Conservation (phyloP, 2,797 vertebrate species). For the Microctenopoma lineatum region DNA sequence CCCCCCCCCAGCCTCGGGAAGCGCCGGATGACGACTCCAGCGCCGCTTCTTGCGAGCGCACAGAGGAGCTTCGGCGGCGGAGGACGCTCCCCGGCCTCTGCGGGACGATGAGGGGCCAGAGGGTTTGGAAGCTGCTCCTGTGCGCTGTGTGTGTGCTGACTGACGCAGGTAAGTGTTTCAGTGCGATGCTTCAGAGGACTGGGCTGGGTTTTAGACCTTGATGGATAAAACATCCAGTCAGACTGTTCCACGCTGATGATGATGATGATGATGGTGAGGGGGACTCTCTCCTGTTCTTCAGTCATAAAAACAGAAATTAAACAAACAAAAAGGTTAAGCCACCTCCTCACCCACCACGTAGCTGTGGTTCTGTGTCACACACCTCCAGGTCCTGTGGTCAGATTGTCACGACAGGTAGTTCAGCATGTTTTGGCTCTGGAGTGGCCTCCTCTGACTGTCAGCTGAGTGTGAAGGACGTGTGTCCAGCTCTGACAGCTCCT, state of each 20-base stretch:
- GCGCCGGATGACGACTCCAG: no score
- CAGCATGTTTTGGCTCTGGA: conserved; percentile 2
- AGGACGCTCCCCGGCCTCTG: conserved; percentile 15
- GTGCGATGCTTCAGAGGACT: no score
- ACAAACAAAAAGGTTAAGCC: conserved; percentile 1
- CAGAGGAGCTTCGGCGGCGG: not conserved
- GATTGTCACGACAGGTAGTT: not conserved
- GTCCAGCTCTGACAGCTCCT: conserved; percentile 45
- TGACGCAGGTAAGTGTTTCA: conserved; percentile 55
- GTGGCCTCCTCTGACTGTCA: conserved; percentile 43
- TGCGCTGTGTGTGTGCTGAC: conserved; percentile 37
- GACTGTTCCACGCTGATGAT: not conserved
- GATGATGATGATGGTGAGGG: not conserved
- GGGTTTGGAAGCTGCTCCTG: conserved; percentile 41
- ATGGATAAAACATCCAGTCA: not conserved
- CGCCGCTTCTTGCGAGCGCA: not conserved
- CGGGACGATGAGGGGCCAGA: conserved; percentile 53
- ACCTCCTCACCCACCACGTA: conserved; percentile 27
- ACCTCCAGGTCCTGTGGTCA: conserved; percentile 13
- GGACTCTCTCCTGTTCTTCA: not conserved
- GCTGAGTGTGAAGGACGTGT: conserved; percentile 12
- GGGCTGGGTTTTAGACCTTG: not conserved
- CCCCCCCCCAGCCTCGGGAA: not conserved
- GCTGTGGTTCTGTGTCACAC: conserved; percentile 32
- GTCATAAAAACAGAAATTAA: not conserved